Evolutionary conservation across 2,113 vertebrate species (phyloP).

Genomic region (Clarias magur): DNA sequence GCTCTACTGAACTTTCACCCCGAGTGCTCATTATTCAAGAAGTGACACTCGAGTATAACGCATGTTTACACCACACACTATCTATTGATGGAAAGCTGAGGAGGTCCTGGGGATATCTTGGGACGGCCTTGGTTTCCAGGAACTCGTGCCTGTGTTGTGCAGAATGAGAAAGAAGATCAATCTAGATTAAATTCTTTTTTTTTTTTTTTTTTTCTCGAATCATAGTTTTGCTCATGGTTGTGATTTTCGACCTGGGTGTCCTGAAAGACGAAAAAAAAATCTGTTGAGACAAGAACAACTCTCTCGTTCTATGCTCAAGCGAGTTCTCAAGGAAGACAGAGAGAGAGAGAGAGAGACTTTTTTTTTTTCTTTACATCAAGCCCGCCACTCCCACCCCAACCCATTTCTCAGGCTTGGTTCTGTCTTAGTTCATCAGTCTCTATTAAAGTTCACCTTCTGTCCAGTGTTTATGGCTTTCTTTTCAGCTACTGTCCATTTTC

Average conservation of each 20-base stretch:
- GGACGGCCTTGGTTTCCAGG: neutral
- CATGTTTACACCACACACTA: neutral
- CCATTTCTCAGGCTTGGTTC: no score
- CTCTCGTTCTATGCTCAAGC: no score
- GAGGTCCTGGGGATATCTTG: neutral
- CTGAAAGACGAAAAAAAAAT: no score
- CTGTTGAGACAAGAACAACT: no score
- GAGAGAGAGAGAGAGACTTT: no score
- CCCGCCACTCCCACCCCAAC: no score
- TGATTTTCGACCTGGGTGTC: neutral
- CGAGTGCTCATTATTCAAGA: neutral
- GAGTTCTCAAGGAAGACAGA: no score
- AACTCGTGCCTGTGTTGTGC: neutral
- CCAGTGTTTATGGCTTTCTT: no score
- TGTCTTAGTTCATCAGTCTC: no score
- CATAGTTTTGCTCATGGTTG: neutral
- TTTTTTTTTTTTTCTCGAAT: neutral
- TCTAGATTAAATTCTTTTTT: neutral
- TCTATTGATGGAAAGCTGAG: conserved; percentile 29
- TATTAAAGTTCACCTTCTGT: no score
- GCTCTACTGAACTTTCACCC: neutral
- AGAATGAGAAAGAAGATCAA: neutral
- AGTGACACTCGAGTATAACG: neutral
- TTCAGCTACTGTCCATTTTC: no score
- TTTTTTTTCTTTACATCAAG: no score